A percentile compares a stretch with the other conserved stretches of the same genome.
These are phyloP conservation scores for Neomicropteryx cornuta DNA, from an alignment of 1,140 invertebrate species.

Conservation along the genomic window DNA sequence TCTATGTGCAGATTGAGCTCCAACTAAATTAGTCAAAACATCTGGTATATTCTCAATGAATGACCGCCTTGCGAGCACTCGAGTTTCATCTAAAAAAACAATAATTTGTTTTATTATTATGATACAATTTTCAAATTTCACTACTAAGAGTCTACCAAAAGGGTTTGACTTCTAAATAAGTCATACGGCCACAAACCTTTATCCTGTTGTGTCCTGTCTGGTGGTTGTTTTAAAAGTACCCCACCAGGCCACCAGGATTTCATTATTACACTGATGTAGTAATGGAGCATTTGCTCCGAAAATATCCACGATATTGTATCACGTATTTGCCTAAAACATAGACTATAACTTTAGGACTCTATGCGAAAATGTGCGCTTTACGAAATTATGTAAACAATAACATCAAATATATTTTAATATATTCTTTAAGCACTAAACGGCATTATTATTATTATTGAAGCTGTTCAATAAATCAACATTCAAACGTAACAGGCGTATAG, in stretches of 20 bases:
- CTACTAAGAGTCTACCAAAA: background rate
- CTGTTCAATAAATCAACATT: too few species aligned
- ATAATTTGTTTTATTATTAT: background rate
- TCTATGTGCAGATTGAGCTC: slow-evolving; percentile 69
- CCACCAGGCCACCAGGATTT: slow-evolving; percentile 86
- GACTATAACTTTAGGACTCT: slow-evolving; percentile 4
- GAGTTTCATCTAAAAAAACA: slow-evolving; percentile 36
- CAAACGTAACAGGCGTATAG: too few species aligned
- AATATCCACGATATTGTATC: slow-evolving; percentile 80
- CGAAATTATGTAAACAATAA: too few species aligned
- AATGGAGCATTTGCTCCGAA: slow-evolving; percentile 82
- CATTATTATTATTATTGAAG: too few species aligned
- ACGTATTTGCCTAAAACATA: slow-evolving; percentile 62
- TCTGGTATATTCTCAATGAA: slow-evolving; percentile 67
- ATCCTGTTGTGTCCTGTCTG: slow-evolving; percentile 54
- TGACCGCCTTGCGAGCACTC: slow-evolving; percentile 49
- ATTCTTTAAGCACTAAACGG: too few species aligned
- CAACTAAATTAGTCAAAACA: slow-evolving; percentile 71
- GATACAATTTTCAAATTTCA: background rate
- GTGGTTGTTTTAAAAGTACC: slow-evolving; percentile 42
- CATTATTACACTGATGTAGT: slow-evolving; percentile 70
- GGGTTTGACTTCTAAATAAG: background rate
- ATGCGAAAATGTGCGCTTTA: too few species aligned
- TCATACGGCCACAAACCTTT: slow-evolving; percentile 39
- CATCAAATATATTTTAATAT: too few species aligned